Base-by-base conservation (phyloP, 2,888 invertebrate species). In the Empis livida region DNA sequence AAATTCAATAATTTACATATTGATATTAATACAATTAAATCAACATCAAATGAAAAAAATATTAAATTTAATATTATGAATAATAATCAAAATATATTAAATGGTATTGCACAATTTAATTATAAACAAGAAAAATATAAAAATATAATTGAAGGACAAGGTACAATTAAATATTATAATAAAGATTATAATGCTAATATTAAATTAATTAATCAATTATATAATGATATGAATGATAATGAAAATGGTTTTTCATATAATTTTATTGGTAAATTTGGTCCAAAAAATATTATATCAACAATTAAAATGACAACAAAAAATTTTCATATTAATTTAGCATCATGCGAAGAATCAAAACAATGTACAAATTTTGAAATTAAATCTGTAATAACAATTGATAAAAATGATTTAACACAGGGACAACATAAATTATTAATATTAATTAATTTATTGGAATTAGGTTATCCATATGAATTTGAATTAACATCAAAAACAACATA, bases 331-430 rank as follows among this genome's bases (percentile, higher is more conserved):
- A 77, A 80, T 13, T 74, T 80, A 53, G 80, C 84, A 11, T 80
- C 82, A 62, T 87, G 87, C 62, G 84, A 86, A 55, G 82, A 84
- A 61, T 84, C 82, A 68, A 82, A 83, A 50, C 81, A 85, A 55
- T 87, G 87, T 60, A 82, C 83, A 0, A 79, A 84, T 58, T 73
- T 83, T 17, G 84, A 86, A 57, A 42, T 65, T 0, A 59, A 59
- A 27, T 67, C 68, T 1, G 55, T 61, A 4, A 46, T 60, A 1
- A 54, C 49, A 2, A 42, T 57, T 3, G 60, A 63, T 43, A 55
- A 58, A 5, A 53, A 60, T 15, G 54, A 60, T 42, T 48, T 61
- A 1, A 57, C 61, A 20, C 65, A 72, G 13, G 67, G 77, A 49
- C 74, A 78, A 53, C 80, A 84, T 59, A 72, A 78, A 15, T 61